Evolutionary conservation across 2,888 invertebrate species (phyloP), one percentile per base, ranked within the genome.

Genomic region (Criorhina ranunculi): DNA sequence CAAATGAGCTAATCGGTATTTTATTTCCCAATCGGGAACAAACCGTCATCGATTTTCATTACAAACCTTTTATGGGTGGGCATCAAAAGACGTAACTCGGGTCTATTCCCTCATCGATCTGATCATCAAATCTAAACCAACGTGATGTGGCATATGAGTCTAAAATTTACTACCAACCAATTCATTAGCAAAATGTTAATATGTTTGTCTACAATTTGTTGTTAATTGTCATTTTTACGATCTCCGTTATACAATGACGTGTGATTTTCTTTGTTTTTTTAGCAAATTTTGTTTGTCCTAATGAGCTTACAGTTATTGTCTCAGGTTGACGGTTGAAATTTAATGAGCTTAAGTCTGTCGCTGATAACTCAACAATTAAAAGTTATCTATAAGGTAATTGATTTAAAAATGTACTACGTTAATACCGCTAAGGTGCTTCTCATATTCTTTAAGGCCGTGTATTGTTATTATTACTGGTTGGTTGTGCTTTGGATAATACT

Each of bases 121-220:
- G n/a, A n/a, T n/a, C 8, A 40, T 53, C 31, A 24, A 12, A 8
- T 24, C n/a, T 5, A 15, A 0, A 15, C n/a, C 29, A 67, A 55
- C 31, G 33, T 44, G 55, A 24, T 40, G 17, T 29, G 11, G n/a
- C 62, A 19, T 11, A 44, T 55, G 33, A 44, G 11, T 31, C 17
- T 44, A 9, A 33, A 33, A 12, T 17, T 33, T 44, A 33, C 55
- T 33, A 15, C 35, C 35, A 46, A 15, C n/a, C 57, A 24, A 44
- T 33, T 59, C 35, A 35, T 70, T 70, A 57, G 17, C 57, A 35
- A 37, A 49, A 49, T 72, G 49, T 31, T 60, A 72, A 72, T 60
- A 29, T 11, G 29, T 49, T 49, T 37, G 2, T 37, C 37, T 29
- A 35, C 31, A 31, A 67, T 51, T n/a, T 24, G 7, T 53, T 51